phyloP scores from a whole-genome alignment of 2,888 invertebrate species.

The Eristalis pertinax region DNA sequence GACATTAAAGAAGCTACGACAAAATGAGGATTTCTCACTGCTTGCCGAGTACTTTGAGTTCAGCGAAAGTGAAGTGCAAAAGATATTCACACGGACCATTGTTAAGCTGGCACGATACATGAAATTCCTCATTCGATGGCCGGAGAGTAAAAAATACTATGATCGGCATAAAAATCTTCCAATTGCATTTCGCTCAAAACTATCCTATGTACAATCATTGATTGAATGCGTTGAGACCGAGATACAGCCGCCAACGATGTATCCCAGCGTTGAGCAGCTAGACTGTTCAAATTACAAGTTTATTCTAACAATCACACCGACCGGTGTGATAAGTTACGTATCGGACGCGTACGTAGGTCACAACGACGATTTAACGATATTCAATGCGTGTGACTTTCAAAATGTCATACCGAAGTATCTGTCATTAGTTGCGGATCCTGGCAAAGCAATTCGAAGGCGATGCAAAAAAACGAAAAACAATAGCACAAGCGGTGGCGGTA shows the following conservation, averaged over 20 bases:
- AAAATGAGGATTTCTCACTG: conserved; percentile 79
- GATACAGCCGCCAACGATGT: conserved; percentile 75
- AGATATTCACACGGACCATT: conserved; percentile 77
- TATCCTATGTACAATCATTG: conserved; percentile 80
- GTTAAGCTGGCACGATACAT: conserved; percentile 78
- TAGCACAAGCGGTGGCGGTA: background rate
- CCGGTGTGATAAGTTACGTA: conserved; percentile 79
- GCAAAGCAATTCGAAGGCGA: conserved; percentile 77
- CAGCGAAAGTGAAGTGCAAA: conserved; percentile 77
- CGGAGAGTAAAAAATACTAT: conserved; percentile 79
- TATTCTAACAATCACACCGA: conserved; percentile 79
- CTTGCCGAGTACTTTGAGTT: conserved; percentile 79
- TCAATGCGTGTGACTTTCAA: conserved; percentile 78
- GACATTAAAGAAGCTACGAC: conserved; percentile 78
- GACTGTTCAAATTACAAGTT: conserved; percentile 79
- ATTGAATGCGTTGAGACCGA: conserved; percentile 81
- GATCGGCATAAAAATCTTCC: conserved; percentile 80
- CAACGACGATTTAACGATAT: conserved; percentile 79
- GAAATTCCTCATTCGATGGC: conserved; percentile 79
- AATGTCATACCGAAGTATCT: conserved; percentile 79
- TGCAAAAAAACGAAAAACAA: conserved; percentile 56
- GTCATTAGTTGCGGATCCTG: conserved; percentile 79
- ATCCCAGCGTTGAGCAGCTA: conserved; percentile 74
- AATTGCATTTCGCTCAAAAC: conserved; percentile 78
- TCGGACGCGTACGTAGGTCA: conserved; percentile 79